Conservation (phyloP, 2,888 invertebrate species). For the Phyto melanocephala region DNA sequence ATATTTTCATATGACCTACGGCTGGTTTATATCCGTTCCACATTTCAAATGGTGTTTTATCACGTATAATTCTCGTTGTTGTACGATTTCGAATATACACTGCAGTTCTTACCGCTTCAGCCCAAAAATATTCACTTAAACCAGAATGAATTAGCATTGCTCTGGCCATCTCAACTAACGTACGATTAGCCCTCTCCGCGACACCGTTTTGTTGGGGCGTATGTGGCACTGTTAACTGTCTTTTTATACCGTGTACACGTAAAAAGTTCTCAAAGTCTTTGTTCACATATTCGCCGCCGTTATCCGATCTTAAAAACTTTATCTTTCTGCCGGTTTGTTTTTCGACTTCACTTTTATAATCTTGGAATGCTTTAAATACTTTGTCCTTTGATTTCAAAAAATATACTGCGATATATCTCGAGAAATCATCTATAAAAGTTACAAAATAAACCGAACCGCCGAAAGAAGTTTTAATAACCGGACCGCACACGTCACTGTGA, state of each 20-base stretch:
- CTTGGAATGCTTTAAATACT: conserved; percentile 49
- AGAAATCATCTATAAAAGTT: conserved; percentile 59
- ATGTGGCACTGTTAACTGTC: conserved; percentile 52
- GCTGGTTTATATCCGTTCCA: conserved; percentile 33
- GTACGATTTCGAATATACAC: conserved; percentile 35
- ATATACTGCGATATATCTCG: conserved; percentile 33
- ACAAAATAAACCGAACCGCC: conserved; percentile 48
- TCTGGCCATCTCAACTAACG: too few relatives aligned
- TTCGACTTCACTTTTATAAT: conserved; percentile 55
- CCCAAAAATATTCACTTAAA: conserved; percentile 31
- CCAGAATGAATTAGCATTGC: conserved; percentile 12
- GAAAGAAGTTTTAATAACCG: conserved; percentile 15
- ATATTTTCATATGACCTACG: conserved; percentile 39
- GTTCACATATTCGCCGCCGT: conserved; percentile 51
- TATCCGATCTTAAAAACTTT: conserved; percentile 50
- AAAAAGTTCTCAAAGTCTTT: conserved; percentile 48
- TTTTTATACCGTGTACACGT: conserved; percentile 41
- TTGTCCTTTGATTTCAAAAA: conserved; percentile 36
- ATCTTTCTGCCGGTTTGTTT: conserved; percentile 52
- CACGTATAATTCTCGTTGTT: conserved; percentile 15
- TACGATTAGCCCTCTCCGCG: too few relatives aligned
- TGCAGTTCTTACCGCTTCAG: conserved; percentile 17
- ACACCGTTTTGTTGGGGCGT: conserved; percentile 59
- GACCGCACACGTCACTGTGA: conserved; percentile 53
- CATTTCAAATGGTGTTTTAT: conserved; percentile 43